A percentile compares a stretch with the other conserved stretches of the same genome.
These are phyloP conservation scores for Halocynthia aurantium DNA, from an alignment of 23 tunicate species.

Conservation along the genomic window DNA sequence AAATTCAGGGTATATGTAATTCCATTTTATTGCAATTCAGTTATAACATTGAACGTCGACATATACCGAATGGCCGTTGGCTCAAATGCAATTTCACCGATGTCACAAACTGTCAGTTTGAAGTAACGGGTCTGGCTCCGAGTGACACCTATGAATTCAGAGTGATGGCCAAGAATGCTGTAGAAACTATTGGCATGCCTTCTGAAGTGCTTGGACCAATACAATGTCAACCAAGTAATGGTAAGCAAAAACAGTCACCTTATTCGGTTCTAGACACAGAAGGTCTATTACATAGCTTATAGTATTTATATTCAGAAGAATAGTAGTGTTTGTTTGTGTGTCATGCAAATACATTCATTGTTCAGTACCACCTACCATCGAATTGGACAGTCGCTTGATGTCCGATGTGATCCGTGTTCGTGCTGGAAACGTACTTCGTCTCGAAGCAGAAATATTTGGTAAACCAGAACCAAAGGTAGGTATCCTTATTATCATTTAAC, in stretches of 20 bases:
- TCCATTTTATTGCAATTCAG: background rate
- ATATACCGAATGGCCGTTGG: slow-evolving; percentile 67
- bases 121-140: slow-evolving; percentile 22
- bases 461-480: slow-evolving; percentile 44
- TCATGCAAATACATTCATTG: background rate
- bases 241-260: background rate
- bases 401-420: slow-evolving; percentile 37
- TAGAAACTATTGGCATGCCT: slow-evolving; percentile 38
- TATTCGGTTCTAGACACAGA: background rate
- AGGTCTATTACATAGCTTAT: background rate
- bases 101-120: slow-evolving; percentile 15
- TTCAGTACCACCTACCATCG: slow-evolving; percentile 44
- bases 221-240: slow-evolving; percentile 32
- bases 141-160: slow-evolving; percentile 32
- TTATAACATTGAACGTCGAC: slow-evolving; percentile 56
- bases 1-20: background rate
- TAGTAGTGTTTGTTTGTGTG: background rate
- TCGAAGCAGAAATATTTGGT: slow-evolving; percentile 35
- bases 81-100: slow-evolving; percentile 52
- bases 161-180: slow-evolving; percentile 28
- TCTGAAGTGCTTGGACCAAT: slow-evolving; percentile 47
- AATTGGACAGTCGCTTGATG: slow-evolving; percentile 36
- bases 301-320: background rate
- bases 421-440: slow-evolving; percentile 36
- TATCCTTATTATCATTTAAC: no score